Evolutionary conservation across 2,113 vertebrate genomes (phyloP), one percentile per base, ranked within the genome.

Genomic region (Conger conger): DNA sequence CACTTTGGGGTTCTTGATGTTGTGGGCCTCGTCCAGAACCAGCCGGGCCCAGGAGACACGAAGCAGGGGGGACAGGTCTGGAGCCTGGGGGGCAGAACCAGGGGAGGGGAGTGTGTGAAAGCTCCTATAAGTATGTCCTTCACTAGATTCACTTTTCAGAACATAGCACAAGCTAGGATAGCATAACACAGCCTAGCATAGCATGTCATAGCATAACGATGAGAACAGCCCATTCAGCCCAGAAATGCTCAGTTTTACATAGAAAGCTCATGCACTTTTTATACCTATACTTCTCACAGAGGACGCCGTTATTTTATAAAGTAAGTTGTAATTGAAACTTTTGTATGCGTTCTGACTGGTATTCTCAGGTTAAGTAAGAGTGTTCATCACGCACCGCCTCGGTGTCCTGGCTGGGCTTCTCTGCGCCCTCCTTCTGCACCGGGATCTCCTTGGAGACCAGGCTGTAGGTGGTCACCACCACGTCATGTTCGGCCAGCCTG

Each of bases 381-480:
- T 13, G 36, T 2, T 57, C 30, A n/a, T n/a, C 1, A 73, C 88
- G 83, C 84, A 97, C 96, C 95, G 91, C 45, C 9, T 92, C 90
- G 17, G 91, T 54, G 53, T 96, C 93, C 85, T 92, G 79, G 79
- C 89, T 92, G 73, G 94, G 93, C 3, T 89, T 86, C 27, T 95
- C 93, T 0, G 91, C 90, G 0, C 96, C 94, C 45, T 96, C 95
- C 90, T 98, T 98, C 77, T 90, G 91, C 36, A 94, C 92, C 2
- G 96, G 96, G 81, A 97, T 90, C 92, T 99, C 98, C 87, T 97
- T 97, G 53, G 96, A 96, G 33, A 99, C 91, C 87, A 99, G 92
- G 88, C 93, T 95, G 82, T 99, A 99, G 1, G 98, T 99, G 84
- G 98, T 99, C 89, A 99, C 94, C 86, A 99, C 98, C 20, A 99